phyloP scores from a whole-genome alignment of 2,113 vertebrate genomes.

The Cercocebus atys region DNA sequence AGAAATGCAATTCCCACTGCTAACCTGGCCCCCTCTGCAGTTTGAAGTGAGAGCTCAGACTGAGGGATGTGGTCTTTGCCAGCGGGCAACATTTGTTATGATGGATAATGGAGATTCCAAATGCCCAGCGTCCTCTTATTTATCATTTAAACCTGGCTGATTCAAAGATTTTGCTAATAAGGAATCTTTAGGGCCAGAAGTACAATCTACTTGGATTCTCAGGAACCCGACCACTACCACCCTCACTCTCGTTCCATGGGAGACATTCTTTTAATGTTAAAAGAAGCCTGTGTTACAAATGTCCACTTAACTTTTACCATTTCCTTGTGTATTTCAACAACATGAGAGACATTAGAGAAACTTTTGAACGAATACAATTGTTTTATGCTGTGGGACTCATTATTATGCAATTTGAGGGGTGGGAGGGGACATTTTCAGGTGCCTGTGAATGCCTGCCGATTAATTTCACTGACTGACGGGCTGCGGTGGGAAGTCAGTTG shows the following conservation, averaged over 20 bases:
- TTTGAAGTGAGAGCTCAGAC: background rate
- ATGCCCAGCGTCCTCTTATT: background rate
- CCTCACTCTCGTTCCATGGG: background rate
- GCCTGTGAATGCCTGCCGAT: background rate
- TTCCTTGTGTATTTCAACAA: background rate
- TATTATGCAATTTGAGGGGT: background rate
- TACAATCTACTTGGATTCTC: background rate
- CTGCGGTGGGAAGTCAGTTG: background rate
- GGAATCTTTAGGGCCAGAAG: background rate
- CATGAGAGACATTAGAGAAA: background rate
- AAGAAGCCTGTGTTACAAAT: background rate
- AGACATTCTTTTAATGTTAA: conserved; percentile 14
- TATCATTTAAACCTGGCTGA: background rate
- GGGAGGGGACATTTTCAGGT: background rate
- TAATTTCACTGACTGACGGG: background rate
- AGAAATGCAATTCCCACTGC: background rate
- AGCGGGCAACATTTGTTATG: background rate
- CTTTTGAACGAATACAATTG: background rate
- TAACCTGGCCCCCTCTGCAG: background rate
- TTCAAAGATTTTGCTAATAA: background rate
- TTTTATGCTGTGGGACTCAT: background rate
- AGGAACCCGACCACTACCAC: background rate
- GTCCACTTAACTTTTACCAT: background rate
- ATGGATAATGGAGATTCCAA: background rate
- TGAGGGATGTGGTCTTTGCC: background rate